Evolutionary conservation across 2,888 invertebrate genomes (phyloP).

Genomic region (Pelosia muscerda): DNA sequence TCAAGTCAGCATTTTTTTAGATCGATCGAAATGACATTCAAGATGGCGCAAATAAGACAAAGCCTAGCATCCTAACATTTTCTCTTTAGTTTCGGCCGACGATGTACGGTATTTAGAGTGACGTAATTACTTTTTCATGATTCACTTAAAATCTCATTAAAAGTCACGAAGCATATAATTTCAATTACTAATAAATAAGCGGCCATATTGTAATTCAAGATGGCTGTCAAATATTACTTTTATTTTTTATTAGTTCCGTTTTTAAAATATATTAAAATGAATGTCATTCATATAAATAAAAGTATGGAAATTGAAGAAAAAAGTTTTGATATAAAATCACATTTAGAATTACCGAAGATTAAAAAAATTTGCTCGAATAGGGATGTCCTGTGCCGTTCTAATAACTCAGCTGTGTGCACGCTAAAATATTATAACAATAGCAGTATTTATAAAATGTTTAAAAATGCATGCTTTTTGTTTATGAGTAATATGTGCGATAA

Average conservation of each 20-base stretch:
- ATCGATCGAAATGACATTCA: no score
- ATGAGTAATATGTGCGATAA: slow-evolving; percentile 70
- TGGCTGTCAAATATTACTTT: slow-evolving; percentile 23
- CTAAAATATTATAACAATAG: slow-evolving; percentile 42
- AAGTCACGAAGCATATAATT: slow-evolving; percentile 20
- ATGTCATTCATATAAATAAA: slow-evolving; percentile 20
- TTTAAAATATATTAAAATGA: slow-evolving; percentile 12
- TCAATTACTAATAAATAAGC: slow-evolving; percentile 20
- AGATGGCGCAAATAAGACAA: no score
- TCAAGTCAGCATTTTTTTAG: no score
- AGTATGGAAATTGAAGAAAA: slow-evolving; percentile 34
- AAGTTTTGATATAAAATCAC: slow-evolving; percentile 26
- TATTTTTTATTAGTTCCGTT: slow-evolving; percentile 21
- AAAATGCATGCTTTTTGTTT: slow-evolving; percentile 68
- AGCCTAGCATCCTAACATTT: no score
- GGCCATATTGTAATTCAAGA: slow-evolving; percentile 20
- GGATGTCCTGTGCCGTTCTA: slow-evolving; percentile 52
- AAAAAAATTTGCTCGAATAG: slow-evolving; percentile 52
- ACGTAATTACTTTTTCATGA: not conserved
- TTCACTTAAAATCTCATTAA: not conserved
- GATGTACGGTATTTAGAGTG: not conserved
- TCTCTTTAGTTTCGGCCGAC: no score
- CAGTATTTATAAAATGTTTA: slow-evolving; percentile 58
- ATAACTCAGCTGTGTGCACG: slow-evolving; percentile 57
- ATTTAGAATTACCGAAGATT: slow-evolving; percentile 55